These are phyloP conservation scores for Mobula hypostoma DNA, from an alignment of 2,113 vertebrate species.

Conservation along the genomic window DNA sequence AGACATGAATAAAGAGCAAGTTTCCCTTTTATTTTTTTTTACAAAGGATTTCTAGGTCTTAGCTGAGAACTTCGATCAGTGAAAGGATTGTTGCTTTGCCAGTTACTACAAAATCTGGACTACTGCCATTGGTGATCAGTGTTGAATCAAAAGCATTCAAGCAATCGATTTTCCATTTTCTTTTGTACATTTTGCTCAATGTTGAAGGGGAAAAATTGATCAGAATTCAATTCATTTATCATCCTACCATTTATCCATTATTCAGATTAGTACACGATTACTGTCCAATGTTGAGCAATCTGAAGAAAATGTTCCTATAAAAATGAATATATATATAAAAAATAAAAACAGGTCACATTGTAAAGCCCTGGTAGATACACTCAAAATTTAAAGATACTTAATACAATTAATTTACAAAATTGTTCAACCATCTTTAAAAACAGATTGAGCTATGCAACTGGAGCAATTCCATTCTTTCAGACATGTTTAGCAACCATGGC, in stretches of 20 bases:
- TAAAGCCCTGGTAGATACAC: not conserved
- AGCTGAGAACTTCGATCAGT: too few species aligned
- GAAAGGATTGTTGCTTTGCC: too few species aligned
- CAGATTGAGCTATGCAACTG: not conserved
- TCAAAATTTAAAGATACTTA: not conserved
- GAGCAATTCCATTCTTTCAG: not conserved
- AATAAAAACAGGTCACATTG: not conserved
- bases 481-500: not conserved
- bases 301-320: not conserved
- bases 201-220: too few species aligned
- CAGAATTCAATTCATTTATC: not conserved
- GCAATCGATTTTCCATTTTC: not conserved
- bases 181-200: not conserved
- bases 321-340: not conserved
- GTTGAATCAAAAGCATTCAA: not conserved
- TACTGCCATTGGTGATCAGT: too few species aligned
- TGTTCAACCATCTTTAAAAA: not conserved
- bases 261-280: not conserved
- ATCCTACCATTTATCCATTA: not conserved
- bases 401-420: conserved; percentile 3
- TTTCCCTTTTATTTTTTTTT: too few species aligned
- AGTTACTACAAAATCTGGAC: too few species aligned
- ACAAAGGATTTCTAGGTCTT: too few species aligned
- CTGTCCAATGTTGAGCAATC: not conserved
- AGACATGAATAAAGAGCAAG: too few species aligned